Evolutionary conservation across 2,113 vertebrate genomes (phyloP).

Genomic region (Aleadryas rufinucha): DNA sequence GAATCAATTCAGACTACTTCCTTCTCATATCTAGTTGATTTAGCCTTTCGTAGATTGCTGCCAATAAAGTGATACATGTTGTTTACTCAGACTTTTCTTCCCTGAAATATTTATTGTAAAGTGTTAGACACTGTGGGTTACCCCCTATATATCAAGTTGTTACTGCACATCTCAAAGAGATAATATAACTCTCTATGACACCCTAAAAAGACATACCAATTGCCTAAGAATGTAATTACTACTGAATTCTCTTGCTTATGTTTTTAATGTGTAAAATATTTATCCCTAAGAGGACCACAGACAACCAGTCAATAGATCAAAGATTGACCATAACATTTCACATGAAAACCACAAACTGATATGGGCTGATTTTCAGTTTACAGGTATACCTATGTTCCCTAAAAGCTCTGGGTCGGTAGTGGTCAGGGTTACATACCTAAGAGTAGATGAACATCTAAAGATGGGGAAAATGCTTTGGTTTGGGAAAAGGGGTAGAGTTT

Average conservation of each 20-base stretch:
- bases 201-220: not conserved
- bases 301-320: not conserved
- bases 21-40: conserved; percentile 27
- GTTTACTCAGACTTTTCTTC: conserved; percentile 49
- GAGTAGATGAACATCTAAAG: not conserved
- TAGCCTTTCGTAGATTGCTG: conserved; percentile 24
- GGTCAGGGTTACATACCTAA: not conserved
- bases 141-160: not conserved
- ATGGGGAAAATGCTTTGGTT: not conserved
- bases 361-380: not conserved
- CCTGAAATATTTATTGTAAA: conserved; percentile 55
- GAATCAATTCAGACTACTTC: conserved; percentile 21
- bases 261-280: not conserved
- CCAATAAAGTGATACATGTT: conserved; percentile 23
- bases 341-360: conserved; percentile 1
- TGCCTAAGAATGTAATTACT: conserved; percentile 23
- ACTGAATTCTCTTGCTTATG: not conserved
- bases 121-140: conserved; percentile 1
- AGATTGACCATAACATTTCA: not conserved
- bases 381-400: not conserved
- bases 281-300: not conserved
- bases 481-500: not conserved
- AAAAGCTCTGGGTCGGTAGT: not conserved
- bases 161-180: not conserved
- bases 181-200: conserved; percentile 23